Base-by-base conservation (phyloP, 2,797 vertebrate genomes). In the Parauchenoglanis punctatus region DNA sequence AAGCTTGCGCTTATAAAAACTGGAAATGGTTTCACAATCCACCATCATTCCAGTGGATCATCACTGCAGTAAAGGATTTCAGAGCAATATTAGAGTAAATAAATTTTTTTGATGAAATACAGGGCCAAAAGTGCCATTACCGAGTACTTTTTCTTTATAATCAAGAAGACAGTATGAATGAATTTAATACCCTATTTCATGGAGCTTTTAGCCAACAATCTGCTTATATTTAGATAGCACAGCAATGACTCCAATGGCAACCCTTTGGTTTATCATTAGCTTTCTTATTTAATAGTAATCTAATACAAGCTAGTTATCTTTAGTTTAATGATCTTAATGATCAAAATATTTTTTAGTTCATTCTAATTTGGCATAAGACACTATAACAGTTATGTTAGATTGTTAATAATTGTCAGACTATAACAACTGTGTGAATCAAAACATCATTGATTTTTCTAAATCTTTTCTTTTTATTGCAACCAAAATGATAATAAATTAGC, bases 1-100 rank as follows among this genome's bases (percentile, higher is more conserved):
- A 81, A 46, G 13, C 31, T 59, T 25, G 35, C 58, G 11, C 82
- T 84, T 56, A 40, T 72, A 84, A 84, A 84, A 56, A 28, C 67
- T 56, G 31, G 49, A 56, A 65, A 67, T 5, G 6, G 17, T 77
- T 20, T 40, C 54, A 31, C 13, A 54, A 25, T 31, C 75, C 84
- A 78, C 7, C 52, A 31, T 54, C 49, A 56, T 11, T 25, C 11
- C 65, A 84, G 28, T 25, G 82, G 68, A 65, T 65, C 58, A 63
- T 63, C 18, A 1, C 11, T 31, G 58, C 44, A 77, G 73, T 20
- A 40, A 54, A 68, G 63, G 18, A 70, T 70, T 54, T 56, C 17
- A 67, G 1, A 31, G 46, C 81, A 35, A 58, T 76, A 52, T 18
- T 15, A 44, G 17, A 63, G 58, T 28, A 44, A n/a, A 46, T 11